phyloP scores from a whole-genome alignment of 2,113 vertebrate genomes.

The Ochotona curzoniae region DNA sequence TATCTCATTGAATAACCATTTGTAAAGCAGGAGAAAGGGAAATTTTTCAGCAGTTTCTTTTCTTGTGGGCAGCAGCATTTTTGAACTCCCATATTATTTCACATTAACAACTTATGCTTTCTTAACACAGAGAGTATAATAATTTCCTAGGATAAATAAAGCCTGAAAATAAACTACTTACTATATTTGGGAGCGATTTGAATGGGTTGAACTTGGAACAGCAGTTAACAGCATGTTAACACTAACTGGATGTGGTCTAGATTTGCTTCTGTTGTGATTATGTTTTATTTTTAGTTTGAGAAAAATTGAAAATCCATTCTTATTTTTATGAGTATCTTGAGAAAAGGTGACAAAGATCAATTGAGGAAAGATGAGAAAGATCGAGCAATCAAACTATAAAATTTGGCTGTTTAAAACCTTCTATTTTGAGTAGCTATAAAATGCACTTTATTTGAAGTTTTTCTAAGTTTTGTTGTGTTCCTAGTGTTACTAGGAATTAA shows the following conservation, averaged over 20 bases:
- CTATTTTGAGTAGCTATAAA: constrained; percentile 46
- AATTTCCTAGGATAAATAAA: background rate
- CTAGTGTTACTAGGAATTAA: constrained; percentile 50
- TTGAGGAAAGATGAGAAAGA: constrained; percentile 11
- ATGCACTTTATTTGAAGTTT: background rate
- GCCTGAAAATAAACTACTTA: background rate
- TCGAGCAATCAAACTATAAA: constrained; percentile 49
- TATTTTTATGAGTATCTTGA: constrained; percentile 11
- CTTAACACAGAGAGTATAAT: background rate
- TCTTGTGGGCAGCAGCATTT: background rate
- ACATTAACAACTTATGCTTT: background rate
- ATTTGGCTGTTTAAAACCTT: constrained; percentile 44
- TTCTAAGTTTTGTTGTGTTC: constrained; percentile 55
- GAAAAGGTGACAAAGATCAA: background rate
- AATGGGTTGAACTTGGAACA: constrained; percentile 23
- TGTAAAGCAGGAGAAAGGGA: background rate
- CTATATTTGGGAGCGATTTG: background rate
- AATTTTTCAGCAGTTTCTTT: background rate
- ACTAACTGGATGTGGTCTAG: background rate
- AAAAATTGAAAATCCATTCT: constrained; percentile 31
- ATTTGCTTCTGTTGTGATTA: constrained; percentile 11
- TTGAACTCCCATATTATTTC: background rate
- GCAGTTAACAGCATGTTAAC: background rate
- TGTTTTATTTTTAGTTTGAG: constrained; percentile 15
- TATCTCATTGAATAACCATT: background rate